A percentile compares a stretch with the other conserved stretches of the same genome.
Evolutionary conservation across 2,113 vertebrate species (phyloP).

Genomic region (Morone chrysops): DNA sequence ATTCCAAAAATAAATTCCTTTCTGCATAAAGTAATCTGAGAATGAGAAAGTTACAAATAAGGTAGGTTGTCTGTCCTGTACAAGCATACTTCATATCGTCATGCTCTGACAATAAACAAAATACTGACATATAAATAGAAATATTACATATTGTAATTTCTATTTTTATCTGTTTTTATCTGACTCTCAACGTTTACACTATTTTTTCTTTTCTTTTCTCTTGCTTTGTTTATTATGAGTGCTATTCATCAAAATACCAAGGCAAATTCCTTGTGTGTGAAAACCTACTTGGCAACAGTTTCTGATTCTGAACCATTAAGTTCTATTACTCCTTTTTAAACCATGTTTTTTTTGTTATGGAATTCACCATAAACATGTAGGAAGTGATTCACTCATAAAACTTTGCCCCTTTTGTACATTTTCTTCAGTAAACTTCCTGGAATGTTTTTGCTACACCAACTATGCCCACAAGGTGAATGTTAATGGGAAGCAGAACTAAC

Average conservation of each 20-base stretch:
- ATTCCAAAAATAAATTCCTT: conserved; percentile 42
- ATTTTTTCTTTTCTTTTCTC: too few species aligned
- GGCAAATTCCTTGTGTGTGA: too few species aligned
- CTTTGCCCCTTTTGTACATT: conserved; percentile 2
- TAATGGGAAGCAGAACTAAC: not conserved
- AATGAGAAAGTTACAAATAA: not conserved
- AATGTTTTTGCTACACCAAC: conserved; percentile 14
- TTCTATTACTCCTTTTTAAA: not conserved
- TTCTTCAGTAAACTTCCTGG: conserved; percentile 37
- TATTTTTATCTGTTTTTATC: too few species aligned
- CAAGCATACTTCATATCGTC: not conserved
- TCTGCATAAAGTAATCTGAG: conserved; percentile 8
- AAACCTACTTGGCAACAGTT: too few species aligned
- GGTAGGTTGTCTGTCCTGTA: not conserved
- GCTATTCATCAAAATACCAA: too few species aligned
- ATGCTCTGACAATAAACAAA: not conserved
- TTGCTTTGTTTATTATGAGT: too few species aligned
- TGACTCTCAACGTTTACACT: too few species aligned
- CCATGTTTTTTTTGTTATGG: not conserved
- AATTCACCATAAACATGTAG: not conserved
- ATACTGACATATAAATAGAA: not conserved
- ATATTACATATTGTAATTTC: too few species aligned
- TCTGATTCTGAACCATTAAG: not conserved
- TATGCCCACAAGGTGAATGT: conserved; percentile 16
- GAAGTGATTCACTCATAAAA: conserved; percentile 6